Percentiles rank a stretch among this genome's conserved stretches.
Conservation (phyloP, 2,113 vertebrate genomes). For the Phrynocephalus versicolor region DNA sequence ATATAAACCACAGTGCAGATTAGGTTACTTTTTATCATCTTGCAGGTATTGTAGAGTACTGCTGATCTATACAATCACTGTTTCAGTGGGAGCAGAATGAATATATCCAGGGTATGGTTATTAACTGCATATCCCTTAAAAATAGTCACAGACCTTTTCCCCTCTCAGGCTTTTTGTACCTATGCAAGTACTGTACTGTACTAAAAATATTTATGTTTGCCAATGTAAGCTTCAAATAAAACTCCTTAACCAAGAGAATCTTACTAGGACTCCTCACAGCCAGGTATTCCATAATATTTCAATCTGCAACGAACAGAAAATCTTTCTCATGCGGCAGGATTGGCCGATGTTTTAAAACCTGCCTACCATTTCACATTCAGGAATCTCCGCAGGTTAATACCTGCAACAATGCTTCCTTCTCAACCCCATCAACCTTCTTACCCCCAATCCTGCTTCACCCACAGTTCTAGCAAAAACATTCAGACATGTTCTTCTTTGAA, state of each 20-base stretch:
- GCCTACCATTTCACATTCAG: neutral
- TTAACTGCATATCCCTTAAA: conserved; percentile 22
- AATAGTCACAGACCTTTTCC: conserved; percentile 4
- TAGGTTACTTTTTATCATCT: conserved; percentile 49
- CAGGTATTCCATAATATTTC: neutral
- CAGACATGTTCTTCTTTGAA: neutral
- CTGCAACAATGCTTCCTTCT: neutral
- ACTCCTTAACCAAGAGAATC: neutral
- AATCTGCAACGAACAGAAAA: neutral
- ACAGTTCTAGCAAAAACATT: neutral
- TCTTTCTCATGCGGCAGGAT: neutral
- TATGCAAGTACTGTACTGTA: no score
- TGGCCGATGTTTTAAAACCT: neutral
- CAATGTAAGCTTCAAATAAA: conserved; percentile 15
- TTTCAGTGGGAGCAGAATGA: conserved; percentile 9
- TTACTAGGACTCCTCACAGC: neutral
- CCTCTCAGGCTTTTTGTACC: neutral
- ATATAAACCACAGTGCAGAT: conserved; percentile 26
- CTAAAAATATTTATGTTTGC: conserved; percentile 30
- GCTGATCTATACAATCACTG: conserved; percentile 37
- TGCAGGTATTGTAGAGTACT: conserved; percentile 44
- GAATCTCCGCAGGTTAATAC: neutral
- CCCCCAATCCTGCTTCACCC: neutral
- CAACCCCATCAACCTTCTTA: neutral
- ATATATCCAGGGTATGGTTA: conserved; percentile 26